Percentiles rank a stretch among this genome's conserved stretches.
Conservation (phyloP, 1,140 invertebrate genomes). For the Phymastichus coffea region DNA sequence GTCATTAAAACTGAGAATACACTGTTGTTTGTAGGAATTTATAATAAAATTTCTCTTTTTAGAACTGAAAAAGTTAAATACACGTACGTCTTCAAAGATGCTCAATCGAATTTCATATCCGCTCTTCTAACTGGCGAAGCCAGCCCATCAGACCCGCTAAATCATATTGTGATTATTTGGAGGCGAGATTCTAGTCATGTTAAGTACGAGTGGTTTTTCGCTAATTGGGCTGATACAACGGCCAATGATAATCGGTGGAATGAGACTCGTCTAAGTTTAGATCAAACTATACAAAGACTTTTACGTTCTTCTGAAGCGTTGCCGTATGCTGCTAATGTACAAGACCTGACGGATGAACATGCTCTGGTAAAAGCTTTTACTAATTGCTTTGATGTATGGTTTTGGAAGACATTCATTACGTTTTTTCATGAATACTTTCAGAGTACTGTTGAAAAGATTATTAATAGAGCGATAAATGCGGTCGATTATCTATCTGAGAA, state of each 20-base stretch:
- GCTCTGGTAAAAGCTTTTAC: slow-evolving; percentile 46
- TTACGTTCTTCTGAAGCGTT: slow-evolving; percentile 71
- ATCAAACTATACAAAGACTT: slow-evolving; percentile 70
- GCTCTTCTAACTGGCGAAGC: slow-evolving; percentile 68
- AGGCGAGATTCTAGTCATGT: slow-evolving; percentile 77
- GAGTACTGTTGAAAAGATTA: slow-evolving; percentile 70
- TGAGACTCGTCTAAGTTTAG: slow-evolving; percentile 71
- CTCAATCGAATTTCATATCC: slow-evolving; percentile 78
- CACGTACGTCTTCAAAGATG: slow-evolving; percentile 83
- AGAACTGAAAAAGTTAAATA: slow-evolving; percentile 75
- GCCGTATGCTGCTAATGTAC: slow-evolving; percentile 67
- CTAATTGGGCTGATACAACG: slow-evolving; percentile 47
- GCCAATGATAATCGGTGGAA: slow-evolving; percentile 65
- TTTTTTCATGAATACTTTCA: slow-evolving; percentile 41
- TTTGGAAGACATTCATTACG: background rate
- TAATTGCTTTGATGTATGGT: slow-evolving; percentile 50
- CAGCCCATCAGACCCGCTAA: slow-evolving; percentile 61
- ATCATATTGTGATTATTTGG: slow-evolving; percentile 87
- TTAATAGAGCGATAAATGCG: slow-evolving; percentile 68
- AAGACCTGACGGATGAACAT: slow-evolving; percentile 57
- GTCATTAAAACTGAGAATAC: slow-evolving; percentile 1
- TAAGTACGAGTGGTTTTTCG: slow-evolving; percentile 83
- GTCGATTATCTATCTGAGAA: slow-evolving; percentile 74
- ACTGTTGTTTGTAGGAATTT: background rate
- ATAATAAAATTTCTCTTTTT: slow-evolving; percentile 31